A percentile compares a stretch with the other conserved stretches of the same genome.
These are phyloP conservation scores for Vesta saturnalis DNA, from an alignment of 2,888 invertebrate species.

Conservation along the genomic window DNA sequence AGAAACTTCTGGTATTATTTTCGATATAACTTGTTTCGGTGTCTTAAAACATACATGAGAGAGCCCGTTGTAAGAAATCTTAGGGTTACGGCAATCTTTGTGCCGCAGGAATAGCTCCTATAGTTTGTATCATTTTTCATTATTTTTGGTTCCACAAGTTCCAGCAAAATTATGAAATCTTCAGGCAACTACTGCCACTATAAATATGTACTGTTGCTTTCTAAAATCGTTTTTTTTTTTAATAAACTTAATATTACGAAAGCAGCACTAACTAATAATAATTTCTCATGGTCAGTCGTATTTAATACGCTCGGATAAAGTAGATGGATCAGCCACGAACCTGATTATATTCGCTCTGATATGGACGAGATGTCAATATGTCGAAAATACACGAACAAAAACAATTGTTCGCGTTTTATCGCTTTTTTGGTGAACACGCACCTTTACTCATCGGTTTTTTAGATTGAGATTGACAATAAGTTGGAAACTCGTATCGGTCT, in stretches of 20 bases:
- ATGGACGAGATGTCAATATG: conserved; percentile 12
- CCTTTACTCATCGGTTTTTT: too few species aligned
- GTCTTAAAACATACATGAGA: too few species aligned
- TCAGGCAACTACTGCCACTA: conserved; percentile 1
- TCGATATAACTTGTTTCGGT: too few species aligned
- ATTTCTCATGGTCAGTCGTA: background rate
- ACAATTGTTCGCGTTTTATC: background rate
- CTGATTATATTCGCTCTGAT: background rate
- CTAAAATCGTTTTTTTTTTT: conserved; percentile 7
- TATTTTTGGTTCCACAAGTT: conserved; percentile 3
- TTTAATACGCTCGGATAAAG: background rate
- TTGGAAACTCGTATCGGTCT: too few species aligned
- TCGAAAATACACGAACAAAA: conserved; percentile 3
- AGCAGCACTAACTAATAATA: conserved; percentile 4
- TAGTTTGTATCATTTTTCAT: background rate
- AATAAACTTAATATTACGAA: background rate
- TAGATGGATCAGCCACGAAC: background rate
- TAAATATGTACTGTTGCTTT: background rate
- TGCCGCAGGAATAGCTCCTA: background rate
- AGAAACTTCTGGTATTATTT: too few species aligned
- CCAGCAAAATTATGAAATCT: background rate
- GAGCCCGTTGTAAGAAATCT: too few species aligned
- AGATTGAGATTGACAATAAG: too few species aligned
- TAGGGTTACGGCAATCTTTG: background rate
- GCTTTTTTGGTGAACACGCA: background rate